A percentile compares a stretch with the other conserved stretches of the same genome.
Conservation (phyloP, 1,140 invertebrate genomes). For the Stegodyphus mimosarum region DNA sequence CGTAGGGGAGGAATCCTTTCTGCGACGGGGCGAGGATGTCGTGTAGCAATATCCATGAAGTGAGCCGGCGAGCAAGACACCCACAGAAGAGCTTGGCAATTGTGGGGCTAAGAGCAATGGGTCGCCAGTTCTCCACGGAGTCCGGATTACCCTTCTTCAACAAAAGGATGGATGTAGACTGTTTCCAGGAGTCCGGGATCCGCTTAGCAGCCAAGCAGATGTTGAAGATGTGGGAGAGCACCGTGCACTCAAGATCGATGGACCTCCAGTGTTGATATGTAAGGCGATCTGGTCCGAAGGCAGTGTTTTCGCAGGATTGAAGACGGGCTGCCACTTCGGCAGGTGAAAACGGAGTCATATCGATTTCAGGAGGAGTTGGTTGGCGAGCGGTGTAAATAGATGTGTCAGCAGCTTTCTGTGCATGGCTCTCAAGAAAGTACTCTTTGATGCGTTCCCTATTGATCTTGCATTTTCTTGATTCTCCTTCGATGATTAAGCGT, state of each 20-base stretch:
- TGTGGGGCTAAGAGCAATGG: background rate
- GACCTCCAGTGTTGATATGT: background rate
- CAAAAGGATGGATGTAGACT: background rate
- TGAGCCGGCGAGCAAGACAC: constrained; percentile 65
- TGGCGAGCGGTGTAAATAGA: background rate
- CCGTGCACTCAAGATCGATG: background rate
- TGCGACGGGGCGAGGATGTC: constrained; percentile 23
- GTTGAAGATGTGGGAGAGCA: background rate
- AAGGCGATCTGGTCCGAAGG: background rate
- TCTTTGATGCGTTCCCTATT: no score
- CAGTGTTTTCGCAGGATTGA: background rate
- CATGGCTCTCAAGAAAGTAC: background rate
- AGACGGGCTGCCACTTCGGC: background rate
- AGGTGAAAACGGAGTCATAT: background rate
- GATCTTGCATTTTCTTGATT: no score
- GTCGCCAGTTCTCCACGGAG: background rate
- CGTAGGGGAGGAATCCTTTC: no score
- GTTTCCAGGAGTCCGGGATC: background rate
- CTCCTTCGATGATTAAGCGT: no score
- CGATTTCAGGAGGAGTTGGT: no score
- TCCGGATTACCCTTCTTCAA: background rate
- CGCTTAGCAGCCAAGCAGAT: background rate
- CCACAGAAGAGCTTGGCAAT: constrained; percentile 15
- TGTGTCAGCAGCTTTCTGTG: background rate
- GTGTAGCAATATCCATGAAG: background rate